Conservation (phyloP, 1,140 invertebrate genomes). For the Cotesia vestalis region DNA sequence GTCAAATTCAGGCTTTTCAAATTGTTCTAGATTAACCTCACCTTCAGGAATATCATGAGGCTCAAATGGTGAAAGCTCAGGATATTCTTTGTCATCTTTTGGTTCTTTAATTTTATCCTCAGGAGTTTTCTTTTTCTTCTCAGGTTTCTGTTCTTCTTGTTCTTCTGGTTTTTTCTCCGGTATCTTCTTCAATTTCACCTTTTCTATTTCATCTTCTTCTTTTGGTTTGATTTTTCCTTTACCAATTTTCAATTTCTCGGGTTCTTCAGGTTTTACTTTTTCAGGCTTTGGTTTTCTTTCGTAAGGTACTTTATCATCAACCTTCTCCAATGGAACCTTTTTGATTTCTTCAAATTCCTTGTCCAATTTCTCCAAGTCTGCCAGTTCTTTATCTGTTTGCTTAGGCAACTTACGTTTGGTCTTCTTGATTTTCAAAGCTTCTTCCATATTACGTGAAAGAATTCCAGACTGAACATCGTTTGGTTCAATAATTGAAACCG, state of each 20-base stretch:
- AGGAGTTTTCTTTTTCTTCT: constrained; percentile 29
- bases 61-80: constrained; percentile 42
- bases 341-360: constrained; percentile 56
- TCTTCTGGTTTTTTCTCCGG: constrained; percentile 29
- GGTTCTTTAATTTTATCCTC: constrained; percentile 16
- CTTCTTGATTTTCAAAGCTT: constrained; percentile 55
- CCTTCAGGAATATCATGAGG: constrained; percentile 38
- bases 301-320: constrained; percentile 37
- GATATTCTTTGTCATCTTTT: constrained; percentile 38
- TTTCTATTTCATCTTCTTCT: constrained; percentile 42
- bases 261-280: constrained; percentile 36
- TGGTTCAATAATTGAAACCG: constrained; percentile 44
- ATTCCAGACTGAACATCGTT: constrained; percentile 49
- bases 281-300: constrained; percentile 34
- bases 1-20: constrained; percentile 27
- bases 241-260: constrained; percentile 39
- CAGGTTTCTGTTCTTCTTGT: constrained; percentile 28
- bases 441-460: constrained; percentile 55
- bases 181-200: constrained; percentile 35
- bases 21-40: constrained; percentile 38
- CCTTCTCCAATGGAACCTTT: constrained; percentile 53
- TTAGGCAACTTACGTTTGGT: constrained; percentile 49
- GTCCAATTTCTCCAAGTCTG: constrained; percentile 43
- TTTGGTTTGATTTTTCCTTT: constrained; percentile 45
- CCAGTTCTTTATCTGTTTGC: constrained; percentile 44